These are phyloP conservation scores for Leucoraja ocellata DNA, from an alignment of 2,797 vertebrate species.

Conservation along the genomic window DNA sequence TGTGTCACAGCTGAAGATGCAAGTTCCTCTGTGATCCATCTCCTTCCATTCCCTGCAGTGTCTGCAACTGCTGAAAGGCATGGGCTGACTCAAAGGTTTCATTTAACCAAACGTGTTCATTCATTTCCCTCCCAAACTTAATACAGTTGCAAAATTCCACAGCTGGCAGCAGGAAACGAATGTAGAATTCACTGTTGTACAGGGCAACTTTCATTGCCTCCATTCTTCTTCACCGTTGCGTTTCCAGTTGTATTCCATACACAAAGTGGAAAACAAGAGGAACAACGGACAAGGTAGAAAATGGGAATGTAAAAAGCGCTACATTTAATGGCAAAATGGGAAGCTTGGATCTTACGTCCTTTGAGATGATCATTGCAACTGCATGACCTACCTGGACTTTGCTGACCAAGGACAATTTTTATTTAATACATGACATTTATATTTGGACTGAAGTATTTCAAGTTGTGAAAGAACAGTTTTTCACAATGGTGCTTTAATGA, in stretches of 20 bases:
- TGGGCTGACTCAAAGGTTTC: too few relatives aligned
- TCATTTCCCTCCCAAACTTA: slow-evolving; percentile 5
- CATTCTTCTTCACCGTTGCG: background rate
- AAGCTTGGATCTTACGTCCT: background rate
- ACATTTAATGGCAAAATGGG: background rate
- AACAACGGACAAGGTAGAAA: background rate
- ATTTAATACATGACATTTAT: background rate
- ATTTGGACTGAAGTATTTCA: background rate
- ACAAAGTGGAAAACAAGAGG: background rate
- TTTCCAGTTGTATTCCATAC: background rate
- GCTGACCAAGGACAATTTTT: background rate
- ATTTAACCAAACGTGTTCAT: too few relatives aligned
- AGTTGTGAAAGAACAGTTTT: background rate
- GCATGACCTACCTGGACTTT: background rate
- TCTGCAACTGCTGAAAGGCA: too few relatives aligned
- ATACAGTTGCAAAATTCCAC: background rate
- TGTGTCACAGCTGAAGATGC: too few relatives aligned
- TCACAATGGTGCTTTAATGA: too few relatives aligned
- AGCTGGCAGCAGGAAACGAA: background rate
- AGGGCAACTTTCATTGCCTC: background rate
- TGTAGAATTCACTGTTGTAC: too few relatives aligned
- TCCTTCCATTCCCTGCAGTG: too few relatives aligned
- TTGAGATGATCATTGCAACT: background rate
- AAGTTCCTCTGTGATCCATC: too few relatives aligned
- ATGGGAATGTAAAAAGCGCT: background rate